Conservation (phyloP, 2,113 vertebrate genomes). For the Cairina moschata region DNA sequence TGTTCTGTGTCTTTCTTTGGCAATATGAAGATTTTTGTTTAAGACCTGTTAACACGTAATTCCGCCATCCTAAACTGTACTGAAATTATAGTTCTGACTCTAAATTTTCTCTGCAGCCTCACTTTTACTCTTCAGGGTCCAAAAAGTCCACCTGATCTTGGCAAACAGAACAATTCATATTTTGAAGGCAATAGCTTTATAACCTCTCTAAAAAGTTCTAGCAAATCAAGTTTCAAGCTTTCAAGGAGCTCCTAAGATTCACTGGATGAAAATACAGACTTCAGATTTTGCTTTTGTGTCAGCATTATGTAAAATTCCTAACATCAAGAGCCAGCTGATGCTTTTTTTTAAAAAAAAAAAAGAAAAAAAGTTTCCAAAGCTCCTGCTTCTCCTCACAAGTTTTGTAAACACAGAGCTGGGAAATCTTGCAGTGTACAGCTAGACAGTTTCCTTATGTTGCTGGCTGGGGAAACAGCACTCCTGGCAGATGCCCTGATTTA, state of each 20-base stretch:
- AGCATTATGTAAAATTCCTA: background rate
- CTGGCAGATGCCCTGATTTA: background rate
- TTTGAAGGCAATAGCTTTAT: background rate
- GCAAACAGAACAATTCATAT: background rate
- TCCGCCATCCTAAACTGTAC: background rate
- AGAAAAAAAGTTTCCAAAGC: background rate
- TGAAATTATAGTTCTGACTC: background rate
- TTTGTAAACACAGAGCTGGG: background rate
- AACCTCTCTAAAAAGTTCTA: background rate
- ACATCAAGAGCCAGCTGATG: background rate
- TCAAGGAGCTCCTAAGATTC: background rate
- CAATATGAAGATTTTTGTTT: slow-evolving; percentile 26
- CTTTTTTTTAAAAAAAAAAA: background rate
- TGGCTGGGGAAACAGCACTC: background rate
- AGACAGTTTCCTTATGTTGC: slow-evolving; percentile 14
- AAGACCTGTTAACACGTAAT: background rate
- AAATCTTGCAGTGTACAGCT: background rate
- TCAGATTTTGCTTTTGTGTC: background rate
- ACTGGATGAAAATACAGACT: background rate
- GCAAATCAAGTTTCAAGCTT: background rate
- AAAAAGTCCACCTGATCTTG: background rate
- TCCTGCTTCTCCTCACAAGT: slow-evolving; percentile 9
- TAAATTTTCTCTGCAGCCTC: background rate
- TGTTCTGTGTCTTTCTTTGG: slow-evolving; percentile 29
- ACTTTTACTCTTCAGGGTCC: background rate